Conservation (phyloP, 1,140 invertebrate species). For the Sitophilus oryzae region DNA sequence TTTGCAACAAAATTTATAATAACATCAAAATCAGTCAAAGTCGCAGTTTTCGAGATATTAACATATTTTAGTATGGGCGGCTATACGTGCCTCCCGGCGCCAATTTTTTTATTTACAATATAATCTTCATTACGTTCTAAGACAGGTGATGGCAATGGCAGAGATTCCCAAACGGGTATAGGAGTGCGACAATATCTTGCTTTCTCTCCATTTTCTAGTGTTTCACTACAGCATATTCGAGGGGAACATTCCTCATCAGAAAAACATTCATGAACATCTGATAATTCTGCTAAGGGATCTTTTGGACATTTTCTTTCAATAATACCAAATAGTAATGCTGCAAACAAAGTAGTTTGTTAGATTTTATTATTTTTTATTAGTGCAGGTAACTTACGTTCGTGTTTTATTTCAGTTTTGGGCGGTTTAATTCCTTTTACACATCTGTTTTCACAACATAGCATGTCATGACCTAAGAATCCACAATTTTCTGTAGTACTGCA, state of each 20-base stretch:
- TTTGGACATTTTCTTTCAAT: constrained; percentile 59
- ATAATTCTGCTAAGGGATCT: constrained; percentile 57
- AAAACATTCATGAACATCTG: constrained; percentile 58
- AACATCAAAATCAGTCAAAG: no score
- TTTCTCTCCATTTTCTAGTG: constrained; percentile 40
- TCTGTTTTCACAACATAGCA: constrained; percentile 41
- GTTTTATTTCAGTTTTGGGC: constrained; percentile 48
- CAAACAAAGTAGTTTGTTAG: constrained; percentile 27
- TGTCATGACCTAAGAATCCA: constrained; percentile 21
- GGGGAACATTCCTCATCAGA: constrained; percentile 63
- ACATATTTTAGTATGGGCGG: no score
- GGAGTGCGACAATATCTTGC: constrained; percentile 62
- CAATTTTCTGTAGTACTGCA: constrained; percentile 31
- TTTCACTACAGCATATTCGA: constrained; percentile 63
- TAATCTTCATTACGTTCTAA: constrained; percentile 49
- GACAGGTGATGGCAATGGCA: constrained; percentile 49
- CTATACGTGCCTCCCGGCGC: no score
- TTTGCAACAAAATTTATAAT: no score
- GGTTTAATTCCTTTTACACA: constrained; percentile 54
- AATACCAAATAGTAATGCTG: constrained; percentile 55
- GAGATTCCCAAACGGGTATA: constrained; percentile 53
- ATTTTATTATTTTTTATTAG: constrained; percentile 17
- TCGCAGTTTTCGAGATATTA: no score
- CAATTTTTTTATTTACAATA: no score
- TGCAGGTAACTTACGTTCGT: constrained; percentile 50